Base-by-base conservation (phyloP, 2,797 vertebrate genomes). In the Orientallactaga sibirica region DNA sequence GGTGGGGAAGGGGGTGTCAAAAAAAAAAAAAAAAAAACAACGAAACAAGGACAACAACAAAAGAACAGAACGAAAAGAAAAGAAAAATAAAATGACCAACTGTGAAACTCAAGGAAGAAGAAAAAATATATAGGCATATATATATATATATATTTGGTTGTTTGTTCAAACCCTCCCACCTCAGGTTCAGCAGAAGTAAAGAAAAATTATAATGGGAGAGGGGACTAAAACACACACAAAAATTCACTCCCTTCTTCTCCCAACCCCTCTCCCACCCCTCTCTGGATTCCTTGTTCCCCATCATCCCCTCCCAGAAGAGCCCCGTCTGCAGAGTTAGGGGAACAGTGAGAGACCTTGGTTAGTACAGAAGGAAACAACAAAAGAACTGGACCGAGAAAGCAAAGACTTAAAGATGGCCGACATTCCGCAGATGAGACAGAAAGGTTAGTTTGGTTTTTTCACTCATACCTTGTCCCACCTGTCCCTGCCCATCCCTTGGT, bases 381-480 rank as follows among this genome's bases (percentile, higher is more conserved):
- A 96, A 96, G 95, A 96, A 96, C 96, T 95, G 94, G 95, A 97
- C 97, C 95, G 86, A 91, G 98, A 98, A 98, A 98, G 98, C 98
- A 98, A 98, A 98, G 98, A 98, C 97, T 98, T 97, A 98, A 97
- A 98, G 98, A 99, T 99, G 98, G 98, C 96, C 98, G 92, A 99
- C 99, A 99, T 99, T 99, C 99, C 98, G 98, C 98, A 98, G 96
- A 98, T 99, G 99, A 99, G 97, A 98, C 98, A 99, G 98, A 98
- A 96, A 97, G 97, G 99, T 99, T 99, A 99, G 99, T 99, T 94
- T 95, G 97, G 96, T 88, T 92, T 93, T 48, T 88, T 93, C 96
- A 95, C 91, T 94, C 96, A 97, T 83, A 95, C 94, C 96, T 96
- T 25, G 79, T 71, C 96, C 96, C 91, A 64, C 96, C 95, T 96